A percentile compares a stretch with the other conserved stretches of the same genome.
Conservation (phyloP, 64 coral and sea anemone species). For the Montipora sp. region DNA sequence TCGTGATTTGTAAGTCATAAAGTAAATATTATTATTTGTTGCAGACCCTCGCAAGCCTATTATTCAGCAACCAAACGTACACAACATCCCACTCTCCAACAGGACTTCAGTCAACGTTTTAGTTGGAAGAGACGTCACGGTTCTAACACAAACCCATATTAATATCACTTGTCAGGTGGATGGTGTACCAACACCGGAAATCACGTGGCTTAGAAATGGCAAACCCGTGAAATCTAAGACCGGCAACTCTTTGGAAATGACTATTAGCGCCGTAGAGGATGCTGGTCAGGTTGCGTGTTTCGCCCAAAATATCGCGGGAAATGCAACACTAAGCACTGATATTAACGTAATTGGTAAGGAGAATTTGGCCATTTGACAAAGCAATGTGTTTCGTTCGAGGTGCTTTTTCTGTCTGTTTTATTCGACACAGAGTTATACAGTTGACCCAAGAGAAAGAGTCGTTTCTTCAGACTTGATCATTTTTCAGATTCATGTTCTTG, state of each 20-base stretch:
- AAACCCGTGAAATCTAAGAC: not conserved
- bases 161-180: slow-evolving; percentile 52
- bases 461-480: too few relatives aligned
- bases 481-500: too few relatives aligned
- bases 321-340: slow-evolving; percentile 43
- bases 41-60: slow-evolving; percentile 13
- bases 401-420: too few relatives aligned
- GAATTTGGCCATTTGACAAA: not conserved
- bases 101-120: not conserved
- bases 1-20: not conserved
- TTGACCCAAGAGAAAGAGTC: too few relatives aligned
- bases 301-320: slow-evolving; percentile 59
- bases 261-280: not conserved
- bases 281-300: slow-evolving; percentile 53
- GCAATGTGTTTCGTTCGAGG: not conserved
- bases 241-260: slow-evolving; percentile 21
- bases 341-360: slow-evolving; percentile 81
- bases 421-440: too few relatives aligned
- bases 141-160: slow-evolving; percentile 57
- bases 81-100: slow-evolving; percentile 15
- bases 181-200: slow-evolving; percentile 69
- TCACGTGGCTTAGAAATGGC: slow-evolving; percentile 81
- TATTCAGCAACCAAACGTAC: not conserved
- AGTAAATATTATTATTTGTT: not conserved
- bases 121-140: slow-evolving; percentile 73